Evolutionary conservation across 2,113 vertebrate genomes (phyloP), one percentile per base, ranked within the genome.

Genomic region (Hippocampus comes): DNA sequence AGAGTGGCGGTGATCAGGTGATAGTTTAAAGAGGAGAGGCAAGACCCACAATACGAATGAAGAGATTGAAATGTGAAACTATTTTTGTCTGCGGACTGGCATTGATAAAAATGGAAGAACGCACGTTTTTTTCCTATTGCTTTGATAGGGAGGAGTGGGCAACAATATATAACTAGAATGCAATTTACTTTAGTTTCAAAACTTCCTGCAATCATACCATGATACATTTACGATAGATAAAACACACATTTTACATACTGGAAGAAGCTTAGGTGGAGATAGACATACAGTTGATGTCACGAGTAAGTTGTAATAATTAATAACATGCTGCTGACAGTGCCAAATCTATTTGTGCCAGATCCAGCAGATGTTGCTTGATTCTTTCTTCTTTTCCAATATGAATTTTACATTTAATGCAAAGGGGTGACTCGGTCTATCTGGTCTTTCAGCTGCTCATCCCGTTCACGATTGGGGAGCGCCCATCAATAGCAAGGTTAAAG

Each of bases 231-330:
- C 1, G 27, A 4, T 25, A 4, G 11, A 57, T 25, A 14, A 59
- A 27, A 59, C 3, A 59, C 23, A 25, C 11, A 15, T 25, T 57
- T 25, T 59, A 14, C 7, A n/a, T 23, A 53, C 63, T 77, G 23
- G 61, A 80, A 64, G 71, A 84, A 72, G 68, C 53, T 20, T 79
- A 41, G 63, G 61, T 70, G 51, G 21, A 72, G 66, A 78, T 34
- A 17, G 21, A 76, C 67, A 38, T 49, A 67, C 43, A 46, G 14
- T 14, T 74, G 69, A 78, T 73, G 77, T 53, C 71, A 82, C 48
- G 2, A 46, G 14, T 3, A 46, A 46, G 14, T 11, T 12, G 43
- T 46, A 46, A 46, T 46, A 46, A 46, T 46, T 46, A 46, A 46
- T 46, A 46, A 46, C 43, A 11, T 46, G 14, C 43, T 11, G 10